Conservation (phyloP, 92 coral and sea anemone genomes). For the Zoanthus gigantus region DNA sequence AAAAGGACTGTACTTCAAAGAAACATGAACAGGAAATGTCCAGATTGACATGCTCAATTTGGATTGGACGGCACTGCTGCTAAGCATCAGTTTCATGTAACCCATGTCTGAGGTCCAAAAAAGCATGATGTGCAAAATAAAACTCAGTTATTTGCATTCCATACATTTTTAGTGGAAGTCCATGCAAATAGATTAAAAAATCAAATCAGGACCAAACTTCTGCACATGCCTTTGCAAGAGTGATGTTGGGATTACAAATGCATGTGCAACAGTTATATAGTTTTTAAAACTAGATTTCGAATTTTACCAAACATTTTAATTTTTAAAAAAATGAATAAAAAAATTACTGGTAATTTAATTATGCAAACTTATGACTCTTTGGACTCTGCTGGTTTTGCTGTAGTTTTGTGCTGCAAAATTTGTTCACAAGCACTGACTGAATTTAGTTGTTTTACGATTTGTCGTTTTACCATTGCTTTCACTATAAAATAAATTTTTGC, state of each 20-base stretch:
- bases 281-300: too few species aligned
- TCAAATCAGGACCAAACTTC: background rate
- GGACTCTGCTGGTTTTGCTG: too few species aligned
- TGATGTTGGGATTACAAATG: background rate
- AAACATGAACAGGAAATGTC: background rate
- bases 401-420: too few species aligned
- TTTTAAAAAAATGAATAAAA: too few species aligned
- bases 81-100: background rate
- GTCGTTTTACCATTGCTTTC: too few species aligned
- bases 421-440: too few species aligned
- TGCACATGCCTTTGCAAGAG: background rate
- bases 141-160: background rate
- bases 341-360: too few species aligned
- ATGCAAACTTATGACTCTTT: too few species aligned
- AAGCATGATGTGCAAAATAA: background rate
- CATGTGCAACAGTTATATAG: too few species aligned
- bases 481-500: too few species aligned
- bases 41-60: background rate
- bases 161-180: slow-evolving; percentile 11
- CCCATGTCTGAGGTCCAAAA: background rate
- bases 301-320: too few species aligned
- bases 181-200: background rate
- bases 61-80: background rate
- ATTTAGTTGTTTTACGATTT: too few species aligned
- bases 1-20: background rate